Base-by-base conservation (phyloP, 2,888 invertebrate genomes). In the Melanostoma scalare region DNA sequence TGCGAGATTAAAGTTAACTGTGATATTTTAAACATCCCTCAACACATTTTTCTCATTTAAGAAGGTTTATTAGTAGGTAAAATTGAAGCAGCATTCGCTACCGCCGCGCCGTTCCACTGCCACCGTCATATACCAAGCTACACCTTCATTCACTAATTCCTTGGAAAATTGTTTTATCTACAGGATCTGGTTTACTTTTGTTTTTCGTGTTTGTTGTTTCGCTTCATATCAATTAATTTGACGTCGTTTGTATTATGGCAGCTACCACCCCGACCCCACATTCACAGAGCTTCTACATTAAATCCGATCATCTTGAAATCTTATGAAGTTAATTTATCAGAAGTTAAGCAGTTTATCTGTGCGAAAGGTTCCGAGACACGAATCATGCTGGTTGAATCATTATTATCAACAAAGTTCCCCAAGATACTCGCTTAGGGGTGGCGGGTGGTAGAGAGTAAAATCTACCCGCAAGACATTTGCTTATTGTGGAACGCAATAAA, bases 281-380 rank as follows among this genome's bases (percentile, higher is more conserved):
- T 9, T 4, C 55, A 4, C 3, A 36, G 1, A 36, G 42, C 55
- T 46, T 31, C 40, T 9, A 69, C 69, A 79, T 75, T 71, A 79
- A 84, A 84, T 79, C 74, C 78, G 84, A 84, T 79, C 74, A 67
- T 84, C 74, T 61, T 74, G 84, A 69, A 79, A 75, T 84, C 71
- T 84, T 79, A 74, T 79, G 79, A 75, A 84, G 84, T 84, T 79
- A 84, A 84, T 84, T 84, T 84, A 84, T 79, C 84, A 84, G 78
- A 84, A 84, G 84, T 84, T 84, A 84, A 74, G 74, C 74, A 69
- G 69, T 84, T 84, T 84, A 84, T 84, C 84, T 84, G 67, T 69
- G 69, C 71, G 55, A 55, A 82, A 73, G 68, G 63, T 52, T 63
- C 53, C 38, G 50, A 55, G 42, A 67, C 52, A 67, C 53, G 67